A percentile compares a stretch with the other conserved stretches of the same genome.
Evolutionary conservation across 2,888 invertebrate species (phyloP).

Genomic region (Callimorpha dominula): DNA sequence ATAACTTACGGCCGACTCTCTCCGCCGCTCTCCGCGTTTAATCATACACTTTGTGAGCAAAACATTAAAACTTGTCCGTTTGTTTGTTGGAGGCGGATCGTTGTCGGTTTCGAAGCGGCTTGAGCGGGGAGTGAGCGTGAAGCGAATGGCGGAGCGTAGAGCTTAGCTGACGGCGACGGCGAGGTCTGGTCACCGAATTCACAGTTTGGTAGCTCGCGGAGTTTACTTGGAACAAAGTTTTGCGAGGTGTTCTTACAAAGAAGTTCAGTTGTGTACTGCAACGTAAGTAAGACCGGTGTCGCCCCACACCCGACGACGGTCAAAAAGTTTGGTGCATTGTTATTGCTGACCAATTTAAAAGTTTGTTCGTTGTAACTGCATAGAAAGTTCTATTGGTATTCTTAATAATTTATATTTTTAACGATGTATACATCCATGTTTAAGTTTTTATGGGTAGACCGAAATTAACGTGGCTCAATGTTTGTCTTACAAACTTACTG

Average conservation of each 20-base stretch:
- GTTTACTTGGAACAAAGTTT: conserved; percentile 85
- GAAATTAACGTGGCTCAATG: neutral
- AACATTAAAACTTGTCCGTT: conserved; percentile 87
- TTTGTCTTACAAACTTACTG: neutral
- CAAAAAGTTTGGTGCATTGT: conserved; percentile 80
- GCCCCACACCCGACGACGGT: conserved; percentile 68
- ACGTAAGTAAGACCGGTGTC: conserved; percentile 79
- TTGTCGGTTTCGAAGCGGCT: conserved; percentile 65
- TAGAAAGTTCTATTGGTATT: conserved; percentile 60
- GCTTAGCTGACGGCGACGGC: conserved; percentile 64
- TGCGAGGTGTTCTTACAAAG: conserved; percentile 84
- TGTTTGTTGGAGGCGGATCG: conserved; percentile 83
- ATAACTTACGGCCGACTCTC: conserved; percentile 87
- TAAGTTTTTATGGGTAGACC: too few species aligned
- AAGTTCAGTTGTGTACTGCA: conserved; percentile 83
- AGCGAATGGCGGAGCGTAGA: conserved; percentile 60
- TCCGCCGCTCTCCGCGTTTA: conserved; percentile 86
- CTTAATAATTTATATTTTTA: conserved; percentile 41
- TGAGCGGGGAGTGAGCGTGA: conserved; percentile 56
- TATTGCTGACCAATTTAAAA: conserved; percentile 80
- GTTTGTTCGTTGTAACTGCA: conserved; percentile 72
- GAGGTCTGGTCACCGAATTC: conserved; percentile 62
- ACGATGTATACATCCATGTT: neutral
- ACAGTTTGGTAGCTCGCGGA: conserved; percentile 67
- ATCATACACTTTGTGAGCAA: conserved; percentile 87